A percentile compares a stretch with the other conserved stretches of the same genome.
phyloP scores from a whole-genome alignment of 1,140 invertebrate species.

The Leptinotarsa defecta region DNA sequence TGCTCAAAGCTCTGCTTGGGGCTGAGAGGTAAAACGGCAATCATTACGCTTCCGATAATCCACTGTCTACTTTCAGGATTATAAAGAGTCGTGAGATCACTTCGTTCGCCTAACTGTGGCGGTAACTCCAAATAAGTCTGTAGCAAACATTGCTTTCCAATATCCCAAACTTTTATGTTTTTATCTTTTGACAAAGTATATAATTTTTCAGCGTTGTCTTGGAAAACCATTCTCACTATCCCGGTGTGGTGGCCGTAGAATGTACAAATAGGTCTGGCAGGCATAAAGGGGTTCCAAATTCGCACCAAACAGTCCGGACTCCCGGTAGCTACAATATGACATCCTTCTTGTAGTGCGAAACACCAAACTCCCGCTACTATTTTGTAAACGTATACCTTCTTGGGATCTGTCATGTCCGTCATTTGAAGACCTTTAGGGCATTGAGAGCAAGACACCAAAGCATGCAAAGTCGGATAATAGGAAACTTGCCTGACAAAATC shows the following conservation, averaged over 20 bases:
- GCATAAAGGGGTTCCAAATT: slow-evolving; percentile 77
- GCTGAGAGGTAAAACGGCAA: slow-evolving; percentile 65
- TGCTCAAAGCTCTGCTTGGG: slow-evolving; percentile 64
- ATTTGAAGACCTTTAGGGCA: slow-evolving; percentile 54
- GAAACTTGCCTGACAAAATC: slow-evolving; percentile 66
- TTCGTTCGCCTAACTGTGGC: slow-evolving; percentile 62
- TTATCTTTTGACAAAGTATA: slow-evolving; percentile 69
- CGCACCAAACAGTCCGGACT: slow-evolving; percentile 73
- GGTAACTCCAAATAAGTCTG: slow-evolving; percentile 70
- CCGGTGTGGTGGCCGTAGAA: slow-evolving; percentile 72
- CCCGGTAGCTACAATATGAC: slow-evolving; percentile 69
- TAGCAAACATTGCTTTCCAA: slow-evolving; percentile 62
- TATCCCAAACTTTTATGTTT: slow-evolving; percentile 73
- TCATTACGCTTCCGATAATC: slow-evolving; percentile 64
- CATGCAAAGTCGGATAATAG: slow-evolving; percentile 59
- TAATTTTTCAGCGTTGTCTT: slow-evolving; percentile 57
- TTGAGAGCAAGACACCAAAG: slow-evolving; percentile 59
- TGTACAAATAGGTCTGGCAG: slow-evolving; percentile 63
- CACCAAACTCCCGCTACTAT: slow-evolving; percentile 59
- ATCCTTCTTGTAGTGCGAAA: slow-evolving; percentile 63
- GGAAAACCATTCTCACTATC: slow-evolving; percentile 69
- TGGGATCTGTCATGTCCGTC: slow-evolving; percentile 46
- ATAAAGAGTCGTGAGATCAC: slow-evolving; percentile 64
- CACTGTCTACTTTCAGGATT: slow-evolving; percentile 67
- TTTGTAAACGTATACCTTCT: slow-evolving; percentile 38